Conservation (phyloP, 1,140 invertebrate genomes). For the Lineus longissimus region DNA sequence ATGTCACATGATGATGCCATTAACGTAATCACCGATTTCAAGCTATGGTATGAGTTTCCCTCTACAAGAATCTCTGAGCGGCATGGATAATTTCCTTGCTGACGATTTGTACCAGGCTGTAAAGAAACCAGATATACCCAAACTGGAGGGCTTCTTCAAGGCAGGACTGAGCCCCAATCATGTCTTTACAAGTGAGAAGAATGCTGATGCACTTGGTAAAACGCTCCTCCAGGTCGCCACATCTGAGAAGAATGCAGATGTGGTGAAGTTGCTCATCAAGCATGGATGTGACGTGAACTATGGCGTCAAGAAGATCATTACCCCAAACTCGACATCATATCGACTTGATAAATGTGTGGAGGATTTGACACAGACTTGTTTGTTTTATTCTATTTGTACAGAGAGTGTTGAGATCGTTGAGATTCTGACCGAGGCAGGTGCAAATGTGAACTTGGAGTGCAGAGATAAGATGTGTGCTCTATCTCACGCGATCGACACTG, state of each 20-base stretch:
- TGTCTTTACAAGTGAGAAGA: background rate
- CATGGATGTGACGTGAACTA: background rate
- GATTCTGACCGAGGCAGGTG: background rate
- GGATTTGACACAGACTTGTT: background rate
- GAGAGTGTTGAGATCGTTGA: background rate
- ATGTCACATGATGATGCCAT: no score
- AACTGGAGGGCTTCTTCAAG: background rate
- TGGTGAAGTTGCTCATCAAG: constrained; percentile 1
- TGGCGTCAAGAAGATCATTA: background rate
- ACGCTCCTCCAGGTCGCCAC: background rate
- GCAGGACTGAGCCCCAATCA: background rate
- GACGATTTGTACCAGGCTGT: no score
- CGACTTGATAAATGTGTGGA: background rate
- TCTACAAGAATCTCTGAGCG: no score
- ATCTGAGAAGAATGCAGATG: background rate
- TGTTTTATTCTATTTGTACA: background rate
- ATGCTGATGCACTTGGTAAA: background rate
- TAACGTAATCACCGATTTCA: no score
- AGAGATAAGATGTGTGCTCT: background rate
- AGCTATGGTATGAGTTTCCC: no score
- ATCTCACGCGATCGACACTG: background rate
- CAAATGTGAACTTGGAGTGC: background rate
- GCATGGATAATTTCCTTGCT: no score
- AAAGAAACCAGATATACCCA: no score
- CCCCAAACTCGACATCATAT: background rate